Base-by-base conservation (phyloP, 2,797 vertebrate genomes). In the Chlorospingus semifuscus region DNA sequence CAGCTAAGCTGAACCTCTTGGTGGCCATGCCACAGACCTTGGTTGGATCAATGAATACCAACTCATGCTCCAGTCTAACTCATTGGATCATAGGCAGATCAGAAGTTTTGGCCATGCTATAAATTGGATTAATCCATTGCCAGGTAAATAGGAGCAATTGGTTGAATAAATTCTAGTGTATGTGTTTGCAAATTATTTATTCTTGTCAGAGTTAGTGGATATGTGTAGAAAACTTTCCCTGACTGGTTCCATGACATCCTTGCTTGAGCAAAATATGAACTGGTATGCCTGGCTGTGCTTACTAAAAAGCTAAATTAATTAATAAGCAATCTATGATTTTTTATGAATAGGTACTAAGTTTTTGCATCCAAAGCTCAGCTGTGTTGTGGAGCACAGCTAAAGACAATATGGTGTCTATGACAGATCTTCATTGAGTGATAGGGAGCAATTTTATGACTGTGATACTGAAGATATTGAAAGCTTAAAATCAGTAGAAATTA, bases 1-100 rank as follows among this genome's bases (percentile, higher is more conserved):
- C 26, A 64, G 44, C 27, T 53, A 42, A 77, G 27, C 60, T 2
- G 1, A 34, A 50, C 77, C 24, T 8, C 15, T 80, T 0, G 0
- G 20, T 74, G 76, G 50, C 46, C 22, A 1, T 30, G 44, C 7
- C 49, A 4, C 52, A 39, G 39, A 32, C 2, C 30, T 89, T 8
- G 11, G 27, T 6, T 80, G 12, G 27, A 27, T 27, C 61, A 53
- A 15, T 23, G 71, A 47, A 59, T 52, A 15, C 14, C 27, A 52
- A 18, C 24, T 36, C 17, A 1, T 37, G 27, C 22, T 68, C 18
- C 32, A 7, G 6, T 49, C 22, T 79, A 59, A 18, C 41, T 92
- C 26, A 3, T 0, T 47, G 42, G 15, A 47, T 75, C 83, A 15
- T 36, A 74, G 22, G 13, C 70, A 49, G 49, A 8, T 15, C 12